Evolutionary conservation across 2,888 invertebrate species (phyloP), one percentile per base, ranked within the genome.

Genomic region (Chloromyia formosa): DNA sequence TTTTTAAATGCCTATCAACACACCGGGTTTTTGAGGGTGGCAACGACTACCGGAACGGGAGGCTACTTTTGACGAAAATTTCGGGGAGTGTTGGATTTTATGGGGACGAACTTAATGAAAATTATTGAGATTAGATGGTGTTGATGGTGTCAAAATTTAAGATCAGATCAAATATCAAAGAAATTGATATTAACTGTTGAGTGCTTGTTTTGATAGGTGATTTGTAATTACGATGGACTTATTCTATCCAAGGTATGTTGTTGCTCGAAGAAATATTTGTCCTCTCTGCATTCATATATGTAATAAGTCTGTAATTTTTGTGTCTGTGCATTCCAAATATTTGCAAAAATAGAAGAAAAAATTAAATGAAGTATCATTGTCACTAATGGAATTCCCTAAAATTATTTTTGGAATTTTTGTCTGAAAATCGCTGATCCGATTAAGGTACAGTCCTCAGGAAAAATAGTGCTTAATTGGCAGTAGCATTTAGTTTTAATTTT

Each of bases 1-100:
- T 73, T 73, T 73, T 73, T 73, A 73, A 73, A 73, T 62, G 61
- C 61, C 53, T 73, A 61, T 73, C 71, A 71, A 35, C 27, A 35
- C 71, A 40, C 20, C 22, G 58, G 20, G 20, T 16, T 66, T 69
- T 69, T 53, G 54, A 54, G 68, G 68, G 68, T 69, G 68, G 53
- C 20, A 53, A 14, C 53, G 27, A 53, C 23, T 54, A 27, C 7
- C 23, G 18, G 40, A 27, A 27, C 20, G 20, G 20, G 16, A 14
- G 22, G 7, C 27, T n/a, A 35, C 27, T 35, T 35, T 54, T 45
- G 27, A 20, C 23, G 40, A 35, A 40, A 16, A 62, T 23, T 62
- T 23, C 10, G 23, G 5, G 42, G 18, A n/a, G 54, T 23, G 23
- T 16, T 66, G 10, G 9, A 14, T 14, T 69, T 27, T 27, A 18